These are phyloP conservation scores for Neoseiulus cucumeris DNA, from an alignment of 1,140 invertebrate genomes.

Conservation along the genomic window DNA sequence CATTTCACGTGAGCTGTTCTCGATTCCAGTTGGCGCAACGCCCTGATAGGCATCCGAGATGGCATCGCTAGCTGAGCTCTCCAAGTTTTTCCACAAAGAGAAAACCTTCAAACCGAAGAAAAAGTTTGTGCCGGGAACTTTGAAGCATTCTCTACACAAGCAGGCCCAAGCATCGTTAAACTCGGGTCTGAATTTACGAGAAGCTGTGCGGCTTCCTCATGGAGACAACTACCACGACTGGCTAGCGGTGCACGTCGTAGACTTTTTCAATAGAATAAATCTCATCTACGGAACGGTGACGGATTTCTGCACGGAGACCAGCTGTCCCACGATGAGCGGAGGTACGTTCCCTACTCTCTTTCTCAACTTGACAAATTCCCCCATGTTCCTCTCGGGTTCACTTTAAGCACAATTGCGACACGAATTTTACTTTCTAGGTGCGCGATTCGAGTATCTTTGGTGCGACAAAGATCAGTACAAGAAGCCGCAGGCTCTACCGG, in stretches of 20 bases:
- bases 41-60: too few species aligned
- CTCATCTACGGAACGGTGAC: slow-evolving; percentile 73
- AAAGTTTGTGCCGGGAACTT: slow-evolving; percentile 66
- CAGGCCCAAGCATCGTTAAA: slow-evolving; percentile 67
- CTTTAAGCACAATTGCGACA: too few species aligned
- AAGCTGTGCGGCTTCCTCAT: slow-evolving; percentile 59
- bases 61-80: neutral
- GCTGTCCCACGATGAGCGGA: slow-evolving; percentile 79
- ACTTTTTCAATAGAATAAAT: slow-evolving; percentile 90
- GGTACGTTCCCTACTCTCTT: too few species aligned
- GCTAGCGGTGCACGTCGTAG: slow-evolving; percentile 88
- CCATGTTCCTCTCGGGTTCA: too few species aligned
- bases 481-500: slow-evolving; percentile 66
- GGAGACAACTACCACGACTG: slow-evolving; percentile 80
- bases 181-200: slow-evolving; percentile 73
- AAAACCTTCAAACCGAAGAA: slow-evolving; percentile 79
- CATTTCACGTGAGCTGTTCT: too few species aligned
- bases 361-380: too few species aligned
- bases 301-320: slow-evolving; percentile 61
- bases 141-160: slow-evolving; percentile 76
- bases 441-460: slow-evolving; percentile 75
- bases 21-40: too few species aligned
- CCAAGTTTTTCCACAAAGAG: slow-evolving; percentile 13
- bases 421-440: slow-evolving; percentile 19
- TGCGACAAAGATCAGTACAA: slow-evolving; percentile 65